These are phyloP conservation scores for Eclectus roratus DNA, from an alignment of 2,113 vertebrate genomes.

Conservation along the genomic window DNA sequence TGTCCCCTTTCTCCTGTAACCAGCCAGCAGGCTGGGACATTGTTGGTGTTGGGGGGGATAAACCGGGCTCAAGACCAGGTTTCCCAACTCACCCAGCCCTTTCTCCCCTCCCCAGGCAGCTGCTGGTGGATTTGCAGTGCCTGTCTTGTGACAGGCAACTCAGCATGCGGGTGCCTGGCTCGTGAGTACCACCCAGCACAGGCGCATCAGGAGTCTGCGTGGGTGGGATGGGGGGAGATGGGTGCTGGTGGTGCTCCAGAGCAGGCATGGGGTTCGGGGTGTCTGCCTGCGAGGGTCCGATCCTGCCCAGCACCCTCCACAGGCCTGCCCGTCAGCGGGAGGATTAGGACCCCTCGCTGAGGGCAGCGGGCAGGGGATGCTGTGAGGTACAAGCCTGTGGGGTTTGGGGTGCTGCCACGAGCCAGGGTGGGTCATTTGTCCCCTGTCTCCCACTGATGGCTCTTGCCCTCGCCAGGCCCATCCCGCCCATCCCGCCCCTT, in stretches of 20 bases:
- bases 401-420: no score
- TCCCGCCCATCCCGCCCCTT: not conserved
- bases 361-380: not conserved
- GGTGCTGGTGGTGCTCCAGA: not conserved
- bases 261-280: not conserved
- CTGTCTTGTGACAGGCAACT: constrained; percentile 67
- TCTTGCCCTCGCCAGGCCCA: constrained; percentile 43
- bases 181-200: constrained; percentile 71
- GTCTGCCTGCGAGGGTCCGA: not conserved
- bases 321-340: not conserved
- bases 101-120: no score
- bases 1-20: no score
- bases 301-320: not conserved
- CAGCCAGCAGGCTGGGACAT: no score
- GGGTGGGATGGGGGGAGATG: rapidly evolving
- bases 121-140: no score
- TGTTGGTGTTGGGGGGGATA: no score
- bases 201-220: rapidly evolving
- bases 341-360: not conserved
- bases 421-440: not conserved
- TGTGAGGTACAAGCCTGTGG: rapidly evolving
- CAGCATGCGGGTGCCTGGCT: constrained; percentile 68
- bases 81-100: no score
- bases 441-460: not conserved
- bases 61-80: no score